Conservation (phyloP, 2,797 vertebrate genomes). For the Bucorvus abyssinicus region DNA sequence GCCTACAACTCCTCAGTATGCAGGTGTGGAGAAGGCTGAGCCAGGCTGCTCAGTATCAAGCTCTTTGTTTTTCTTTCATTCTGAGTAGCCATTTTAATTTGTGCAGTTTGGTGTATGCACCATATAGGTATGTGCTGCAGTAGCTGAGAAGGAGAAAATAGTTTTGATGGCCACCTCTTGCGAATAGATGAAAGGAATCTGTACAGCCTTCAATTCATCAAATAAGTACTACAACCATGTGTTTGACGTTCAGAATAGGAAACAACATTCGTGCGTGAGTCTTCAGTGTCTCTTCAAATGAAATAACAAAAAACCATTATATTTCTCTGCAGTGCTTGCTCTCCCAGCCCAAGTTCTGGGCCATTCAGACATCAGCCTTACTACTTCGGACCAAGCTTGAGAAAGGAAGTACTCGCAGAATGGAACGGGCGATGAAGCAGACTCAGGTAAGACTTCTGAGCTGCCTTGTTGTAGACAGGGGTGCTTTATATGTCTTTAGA, state of each 20-base stretch:
- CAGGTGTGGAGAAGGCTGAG: neutral
- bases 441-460: conserved; percentile 82
- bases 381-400: conserved; percentile 91
- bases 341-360: conserved; percentile 94
- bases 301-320: neutral
- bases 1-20: neutral
- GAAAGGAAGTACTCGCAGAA: conserved; percentile 82
- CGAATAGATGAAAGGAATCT: neutral
- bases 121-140: neutral
- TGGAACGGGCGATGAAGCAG: conserved; percentile 95
- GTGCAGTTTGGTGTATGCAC: neutral
- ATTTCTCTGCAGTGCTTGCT: conserved; percentile 83
- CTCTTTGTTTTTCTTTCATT: neutral
- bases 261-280: neutral
- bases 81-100: neutral
- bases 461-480: neutral
- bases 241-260: neutral
- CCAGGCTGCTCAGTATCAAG: neutral
- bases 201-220: neutral
- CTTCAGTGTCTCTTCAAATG: neutral
- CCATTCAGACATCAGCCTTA: conserved; percentile 87
- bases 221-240: neutral
- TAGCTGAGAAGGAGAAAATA: neutral
- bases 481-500: neutral
- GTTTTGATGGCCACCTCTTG: neutral